phyloP scores from a whole-genome alignment of 2,113 vertebrate genomes.

The Malurus cyaneus region DNA sequence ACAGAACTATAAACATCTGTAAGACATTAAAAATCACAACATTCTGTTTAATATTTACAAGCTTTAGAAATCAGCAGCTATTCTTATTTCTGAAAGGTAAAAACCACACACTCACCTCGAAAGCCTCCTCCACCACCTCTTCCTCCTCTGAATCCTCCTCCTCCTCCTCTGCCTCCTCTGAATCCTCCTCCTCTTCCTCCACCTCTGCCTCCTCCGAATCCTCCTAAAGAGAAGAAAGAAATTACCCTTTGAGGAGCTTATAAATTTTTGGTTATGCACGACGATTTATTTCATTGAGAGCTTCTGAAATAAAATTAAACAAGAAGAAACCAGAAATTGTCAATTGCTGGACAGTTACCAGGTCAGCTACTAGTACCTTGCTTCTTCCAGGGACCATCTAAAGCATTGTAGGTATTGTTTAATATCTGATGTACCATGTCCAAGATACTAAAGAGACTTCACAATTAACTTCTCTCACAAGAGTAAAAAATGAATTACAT shows the following conservation, averaged over 20 bases:
- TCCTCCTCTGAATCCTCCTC: conserved; percentile 77
- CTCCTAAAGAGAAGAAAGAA: conserved; percentile 66
- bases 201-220: conserved; percentile 79
- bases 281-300: background rate
- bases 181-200: conserved; percentile 72
- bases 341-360: background rate
- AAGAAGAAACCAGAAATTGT: background rate
- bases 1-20: background rate
- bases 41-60: background rate
- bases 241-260: background rate
- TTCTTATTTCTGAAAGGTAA: background rate
- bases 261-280: background rate
- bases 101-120: conserved; percentile 66
- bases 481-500: background rate
- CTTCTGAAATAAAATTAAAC: background rate
- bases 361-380: background rate
- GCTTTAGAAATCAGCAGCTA: background rate
- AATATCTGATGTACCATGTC: background rate
- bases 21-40: background rate
- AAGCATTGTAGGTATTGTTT: background rate
- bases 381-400: background rate
- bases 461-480: background rate
- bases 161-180: conserved; percentile 76
- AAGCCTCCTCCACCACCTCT: conserved; percentile 83
- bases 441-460: background rate